Conservation (phyloP, 2,797 vertebrate species). For the Nannoperca australis region DNA sequence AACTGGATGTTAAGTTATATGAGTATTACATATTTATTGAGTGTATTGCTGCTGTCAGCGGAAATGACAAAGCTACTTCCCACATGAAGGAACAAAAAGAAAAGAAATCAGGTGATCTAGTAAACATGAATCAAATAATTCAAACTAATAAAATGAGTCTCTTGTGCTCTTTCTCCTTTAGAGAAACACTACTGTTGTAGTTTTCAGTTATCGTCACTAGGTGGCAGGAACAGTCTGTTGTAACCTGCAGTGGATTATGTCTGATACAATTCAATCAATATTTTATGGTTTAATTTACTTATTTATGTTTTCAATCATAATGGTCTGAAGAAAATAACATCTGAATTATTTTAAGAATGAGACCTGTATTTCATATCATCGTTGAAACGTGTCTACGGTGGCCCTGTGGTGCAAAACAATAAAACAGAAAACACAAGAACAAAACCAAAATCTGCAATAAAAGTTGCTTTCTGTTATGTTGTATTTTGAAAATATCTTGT, state of each 20-base stretch:
- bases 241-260: neutral
- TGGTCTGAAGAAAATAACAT: neutral
- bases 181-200: conserved; percentile 1
- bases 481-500: too few species aligned
- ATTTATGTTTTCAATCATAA: neutral
- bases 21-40: neutral
- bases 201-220: conserved; percentile 28
- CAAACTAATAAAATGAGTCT: neutral
- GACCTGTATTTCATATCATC: neutral
- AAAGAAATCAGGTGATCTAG: neutral
- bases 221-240: conserved; percentile 34
- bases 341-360: neutral
- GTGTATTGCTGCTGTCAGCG: neutral
- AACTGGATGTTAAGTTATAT: neutral
- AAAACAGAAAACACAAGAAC: neutral
- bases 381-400: neutral
- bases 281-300: neutral
- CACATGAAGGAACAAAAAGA: neutral
- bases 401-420: neutral
- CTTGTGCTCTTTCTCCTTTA: neutral
- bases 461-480: neutral
- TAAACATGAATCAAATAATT: neutral
- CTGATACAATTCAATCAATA: neutral
- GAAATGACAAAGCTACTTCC: neutral
- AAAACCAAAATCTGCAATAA: neutral